Evolutionary conservation across 2,113 vertebrate genomes (phyloP).

Genomic region (Riparia riparia): DNA sequence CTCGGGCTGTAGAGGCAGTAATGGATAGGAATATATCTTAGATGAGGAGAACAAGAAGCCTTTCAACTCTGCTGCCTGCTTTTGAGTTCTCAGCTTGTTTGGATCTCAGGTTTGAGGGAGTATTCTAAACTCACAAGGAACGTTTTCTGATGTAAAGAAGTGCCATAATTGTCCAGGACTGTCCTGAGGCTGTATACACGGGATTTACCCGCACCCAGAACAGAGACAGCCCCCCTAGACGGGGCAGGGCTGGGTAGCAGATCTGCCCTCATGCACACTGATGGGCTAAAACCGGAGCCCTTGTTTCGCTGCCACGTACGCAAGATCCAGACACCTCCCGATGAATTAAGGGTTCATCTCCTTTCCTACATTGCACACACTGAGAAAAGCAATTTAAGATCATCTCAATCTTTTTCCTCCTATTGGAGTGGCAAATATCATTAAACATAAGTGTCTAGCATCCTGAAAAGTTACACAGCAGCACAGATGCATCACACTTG

Average conservation of each 20-base stretch:
- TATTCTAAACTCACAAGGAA: accelerated
- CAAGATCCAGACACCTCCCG: not conserved
- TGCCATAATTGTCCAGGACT: not conserved
- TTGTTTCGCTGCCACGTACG: accelerated
- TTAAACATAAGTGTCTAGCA: not conserved
- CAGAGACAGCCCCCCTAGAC: accelerated
- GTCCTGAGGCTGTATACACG: not conserved
- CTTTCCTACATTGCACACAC: not conserved
- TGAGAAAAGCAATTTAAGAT: not conserved
- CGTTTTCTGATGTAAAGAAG: not conserved
- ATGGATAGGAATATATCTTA: not conserved
- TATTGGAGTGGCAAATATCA: constrained; percentile 13
- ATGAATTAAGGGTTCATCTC: not conserved
- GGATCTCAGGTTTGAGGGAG: accelerated
- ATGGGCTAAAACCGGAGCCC: not conserved
- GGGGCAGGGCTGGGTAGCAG: not conserved
- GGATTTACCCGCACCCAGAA: not conserved
- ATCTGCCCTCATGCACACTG: not conserved
- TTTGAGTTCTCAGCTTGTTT: not conserved
- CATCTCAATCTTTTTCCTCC: not conserved
- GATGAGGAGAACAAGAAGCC: not conserved
- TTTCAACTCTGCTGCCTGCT: not conserved
- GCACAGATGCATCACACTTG: constrained; percentile 1
- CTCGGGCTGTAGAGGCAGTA: not conserved
- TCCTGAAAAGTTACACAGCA: not conserved